Percentiles rank a stretch among this genome's conserved stretches.
These are phyloP conservation scores for Phalloptychus januarius DNA, from an alignment of 2,797 vertebrate genomes.

Conservation along the genomic window DNA sequence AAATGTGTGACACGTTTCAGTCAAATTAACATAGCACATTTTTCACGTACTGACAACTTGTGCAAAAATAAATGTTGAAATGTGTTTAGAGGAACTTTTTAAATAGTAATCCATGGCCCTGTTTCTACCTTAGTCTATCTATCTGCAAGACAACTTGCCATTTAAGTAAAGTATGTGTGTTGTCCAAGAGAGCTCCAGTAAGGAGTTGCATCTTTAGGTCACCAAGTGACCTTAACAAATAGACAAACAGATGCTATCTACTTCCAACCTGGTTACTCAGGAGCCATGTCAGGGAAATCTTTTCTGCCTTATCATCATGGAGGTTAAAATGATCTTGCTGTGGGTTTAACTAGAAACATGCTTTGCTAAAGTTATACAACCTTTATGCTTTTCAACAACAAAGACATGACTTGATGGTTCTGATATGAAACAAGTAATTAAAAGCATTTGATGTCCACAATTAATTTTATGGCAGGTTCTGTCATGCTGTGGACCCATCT, in stretches of 20 bases:
- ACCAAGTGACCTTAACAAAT: background rate
- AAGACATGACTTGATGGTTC: background rate
- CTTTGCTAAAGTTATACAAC: background rate
- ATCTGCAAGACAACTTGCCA: background rate
- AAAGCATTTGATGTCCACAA: background rate
- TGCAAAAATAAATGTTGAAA: background rate
- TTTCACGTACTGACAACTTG: background rate
- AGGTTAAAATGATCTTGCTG: background rate
- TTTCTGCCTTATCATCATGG: background rate
- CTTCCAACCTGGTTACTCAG: background rate
- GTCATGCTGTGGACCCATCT: background rate
- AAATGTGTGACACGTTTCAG: background rate
- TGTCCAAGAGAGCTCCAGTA: background rate
- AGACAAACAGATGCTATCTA: background rate
- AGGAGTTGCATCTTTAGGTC: background rate
- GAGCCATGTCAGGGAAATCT: background rate
- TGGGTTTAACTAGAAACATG: background rate
- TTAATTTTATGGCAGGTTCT: background rate
- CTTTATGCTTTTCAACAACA: background rate
- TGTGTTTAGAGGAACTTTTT: background rate
- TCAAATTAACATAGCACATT: background rate
- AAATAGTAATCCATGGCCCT: background rate
- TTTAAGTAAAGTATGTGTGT: background rate
- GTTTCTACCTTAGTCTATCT: background rate
- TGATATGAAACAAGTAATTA: background rate